These are phyloP conservation scores for Labeo calbasu DNA, from an alignment of 2,797 vertebrate species.

Conservation along the genomic window DNA sequence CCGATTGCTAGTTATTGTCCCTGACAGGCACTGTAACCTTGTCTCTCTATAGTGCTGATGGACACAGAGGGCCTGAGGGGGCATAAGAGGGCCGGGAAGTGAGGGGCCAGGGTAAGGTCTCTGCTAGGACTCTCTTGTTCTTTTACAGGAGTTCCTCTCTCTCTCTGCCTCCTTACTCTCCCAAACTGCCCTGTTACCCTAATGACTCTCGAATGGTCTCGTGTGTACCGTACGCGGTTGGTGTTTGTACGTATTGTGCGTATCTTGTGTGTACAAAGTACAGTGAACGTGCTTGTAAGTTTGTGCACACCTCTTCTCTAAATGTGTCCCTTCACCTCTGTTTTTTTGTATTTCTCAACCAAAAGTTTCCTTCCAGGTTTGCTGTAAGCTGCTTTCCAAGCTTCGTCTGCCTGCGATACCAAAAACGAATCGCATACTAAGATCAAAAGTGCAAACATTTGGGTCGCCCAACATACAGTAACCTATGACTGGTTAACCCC, in stretches of 20 bases:
- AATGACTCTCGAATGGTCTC: conserved; percentile 68
- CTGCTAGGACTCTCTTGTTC: conserved; percentile 84
- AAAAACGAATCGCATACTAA: conserved; percentile 61
- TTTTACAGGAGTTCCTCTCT: conserved; percentile 81
- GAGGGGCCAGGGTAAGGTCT: conserved; percentile 97
- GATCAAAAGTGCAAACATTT: conserved; percentile 60
- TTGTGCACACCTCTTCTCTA: conserved; percentile 73
- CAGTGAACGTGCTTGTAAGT: conserved; percentile 77
- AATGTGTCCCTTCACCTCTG: conserved; percentile 62
- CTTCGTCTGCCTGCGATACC: conserved; percentile 72
- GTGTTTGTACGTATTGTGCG: conserved; percentile 65
- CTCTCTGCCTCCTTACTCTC: conserved; percentile 75
- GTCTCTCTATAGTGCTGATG: conserved; percentile 91
- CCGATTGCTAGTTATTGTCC: conserved; percentile 82
- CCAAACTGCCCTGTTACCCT: conserved; percentile 72
- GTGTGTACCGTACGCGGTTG: conserved; percentile 75
- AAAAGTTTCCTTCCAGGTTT: conserved; percentile 97
- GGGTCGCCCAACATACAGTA: conserved; percentile 64
- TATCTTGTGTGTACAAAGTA: conserved; percentile 62
- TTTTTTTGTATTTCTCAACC: conserved; percentile 80
- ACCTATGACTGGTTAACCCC: conserved; percentile 67
- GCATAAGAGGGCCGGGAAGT: conserved; percentile 78
- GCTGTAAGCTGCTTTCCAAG: conserved; percentile 89
- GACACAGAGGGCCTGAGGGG: conserved; percentile 77
- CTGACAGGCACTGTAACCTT: conserved; percentile 96